These are phyloP conservation scores for Pelodiscus sinensis DNA, from an alignment of 2,113 vertebrate genomes.

Conservation along the genomic window DNA sequence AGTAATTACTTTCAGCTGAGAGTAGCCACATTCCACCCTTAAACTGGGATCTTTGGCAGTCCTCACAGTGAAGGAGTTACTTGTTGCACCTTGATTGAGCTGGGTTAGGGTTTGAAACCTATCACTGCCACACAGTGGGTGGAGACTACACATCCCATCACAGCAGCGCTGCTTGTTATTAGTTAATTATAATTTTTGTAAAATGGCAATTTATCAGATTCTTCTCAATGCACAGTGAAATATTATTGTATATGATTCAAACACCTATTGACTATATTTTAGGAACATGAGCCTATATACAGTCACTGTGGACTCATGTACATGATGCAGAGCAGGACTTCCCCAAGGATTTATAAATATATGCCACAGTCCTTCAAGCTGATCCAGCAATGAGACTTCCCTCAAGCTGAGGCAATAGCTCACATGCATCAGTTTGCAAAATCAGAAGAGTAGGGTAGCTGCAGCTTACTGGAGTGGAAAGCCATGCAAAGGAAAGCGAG, in stretches of 20 bases:
- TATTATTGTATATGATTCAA: background rate
- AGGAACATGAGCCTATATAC: background rate
- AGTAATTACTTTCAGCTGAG: background rate
- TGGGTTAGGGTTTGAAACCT: background rate
- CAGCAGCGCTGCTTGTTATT: background rate
- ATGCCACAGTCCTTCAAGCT: background rate
- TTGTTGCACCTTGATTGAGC: background rate
- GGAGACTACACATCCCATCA: background rate
- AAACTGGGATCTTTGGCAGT: too few species aligned
- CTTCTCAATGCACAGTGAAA: background rate
- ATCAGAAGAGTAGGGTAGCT: background rate
- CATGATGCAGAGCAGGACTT: background rate
- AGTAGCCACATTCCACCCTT: background rate
- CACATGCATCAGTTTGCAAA: background rate
- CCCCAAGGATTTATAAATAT: background rate
- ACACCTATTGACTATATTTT: background rate
- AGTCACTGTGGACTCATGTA: background rate
- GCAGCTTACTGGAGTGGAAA: background rate
- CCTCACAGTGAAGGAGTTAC: background rate
- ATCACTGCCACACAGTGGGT: background rate
- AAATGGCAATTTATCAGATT: rapidly evolving
- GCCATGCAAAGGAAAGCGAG: background rate
- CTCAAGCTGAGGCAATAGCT: background rate
- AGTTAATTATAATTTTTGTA: background rate
- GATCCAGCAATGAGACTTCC: background rate